These are phyloP conservation scores for Spermophilus dauricus DNA, from an alignment of 2,113 vertebrate species.

Conservation along the genomic window DNA sequence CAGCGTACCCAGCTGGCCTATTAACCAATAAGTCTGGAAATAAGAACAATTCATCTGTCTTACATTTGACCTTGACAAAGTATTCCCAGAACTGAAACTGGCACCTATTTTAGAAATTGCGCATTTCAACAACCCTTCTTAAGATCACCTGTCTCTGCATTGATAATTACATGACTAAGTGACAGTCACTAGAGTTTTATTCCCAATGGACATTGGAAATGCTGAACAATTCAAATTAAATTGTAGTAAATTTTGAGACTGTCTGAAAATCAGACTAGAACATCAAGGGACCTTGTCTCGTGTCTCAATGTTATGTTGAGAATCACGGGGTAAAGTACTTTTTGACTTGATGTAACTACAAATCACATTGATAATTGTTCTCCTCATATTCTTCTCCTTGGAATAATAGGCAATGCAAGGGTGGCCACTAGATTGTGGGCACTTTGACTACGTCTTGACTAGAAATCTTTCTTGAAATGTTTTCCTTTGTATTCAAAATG, in stretches of 20 bases:
- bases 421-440: neutral
- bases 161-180: constrained; percentile 31
- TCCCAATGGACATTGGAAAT: neutral
- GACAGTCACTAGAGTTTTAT: neutral
- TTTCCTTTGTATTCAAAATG: constrained; percentile 61
- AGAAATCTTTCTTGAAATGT: neutral
- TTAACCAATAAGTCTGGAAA: constrained; percentile 1
- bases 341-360: neutral
- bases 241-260: constrained; percentile 36
- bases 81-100: neutral
- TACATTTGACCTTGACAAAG: constrained; percentile 21
- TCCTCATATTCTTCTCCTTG: neutral
- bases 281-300: constrained; percentile 24
- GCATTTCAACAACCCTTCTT: constrained; percentile 11
- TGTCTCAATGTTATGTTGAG: neutral
- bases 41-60: neutral
- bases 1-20: neutral
- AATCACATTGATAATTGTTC: constrained; percentile 18
- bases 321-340: constrained; percentile 22
- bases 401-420: neutral
- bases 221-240: constrained; percentile 55
- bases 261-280: constrained; percentile 28
- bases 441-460: constrained; percentile 12
- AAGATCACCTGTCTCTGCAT: neutral
- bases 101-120: constrained; percentile 21